Percentiles rank a stretch among this genome's conserved stretches.
phyloP scores from a whole-genome alignment of 2,113 vertebrate species.

The Rynchops niger region DNA sequence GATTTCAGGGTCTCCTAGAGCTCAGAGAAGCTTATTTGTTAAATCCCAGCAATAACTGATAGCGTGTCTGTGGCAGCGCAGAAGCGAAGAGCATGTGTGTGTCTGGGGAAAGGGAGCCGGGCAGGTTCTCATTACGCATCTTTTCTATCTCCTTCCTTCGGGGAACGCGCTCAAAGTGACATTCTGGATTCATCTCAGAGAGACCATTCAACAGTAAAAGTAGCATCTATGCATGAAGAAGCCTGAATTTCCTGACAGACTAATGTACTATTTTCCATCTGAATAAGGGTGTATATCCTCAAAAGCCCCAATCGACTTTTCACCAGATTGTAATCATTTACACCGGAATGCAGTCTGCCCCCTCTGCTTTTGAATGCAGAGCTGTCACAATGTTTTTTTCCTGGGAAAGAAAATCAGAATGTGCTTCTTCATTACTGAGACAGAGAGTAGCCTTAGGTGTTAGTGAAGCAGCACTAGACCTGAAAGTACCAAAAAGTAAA shows the following conservation, averaged over 20 bases:
- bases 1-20: not conserved
- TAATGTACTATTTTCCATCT: not conserved
- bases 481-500: not conserved
- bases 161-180: not conserved
- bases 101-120: not conserved
- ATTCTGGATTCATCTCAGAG: not conserved
- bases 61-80: not conserved
- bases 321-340: not conserved
- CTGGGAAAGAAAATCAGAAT: not conserved
- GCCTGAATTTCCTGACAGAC: not conserved
- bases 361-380: not conserved
- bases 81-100: accelerated
- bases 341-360: not conserved
- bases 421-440: not conserved
- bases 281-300: not conserved
- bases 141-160: not conserved
- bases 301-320: not conserved
- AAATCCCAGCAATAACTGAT: not conserved
- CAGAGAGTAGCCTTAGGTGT: not conserved
- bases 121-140: not conserved
- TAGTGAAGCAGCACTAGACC: not conserved
- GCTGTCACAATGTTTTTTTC: not conserved
- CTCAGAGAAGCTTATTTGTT: not conserved
- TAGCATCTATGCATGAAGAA: not conserved
- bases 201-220: not conserved